Evolutionary conservation across 2,797 vertebrate genomes (phyloP).

Genomic region (Rhyacichthys aspro): DNA sequence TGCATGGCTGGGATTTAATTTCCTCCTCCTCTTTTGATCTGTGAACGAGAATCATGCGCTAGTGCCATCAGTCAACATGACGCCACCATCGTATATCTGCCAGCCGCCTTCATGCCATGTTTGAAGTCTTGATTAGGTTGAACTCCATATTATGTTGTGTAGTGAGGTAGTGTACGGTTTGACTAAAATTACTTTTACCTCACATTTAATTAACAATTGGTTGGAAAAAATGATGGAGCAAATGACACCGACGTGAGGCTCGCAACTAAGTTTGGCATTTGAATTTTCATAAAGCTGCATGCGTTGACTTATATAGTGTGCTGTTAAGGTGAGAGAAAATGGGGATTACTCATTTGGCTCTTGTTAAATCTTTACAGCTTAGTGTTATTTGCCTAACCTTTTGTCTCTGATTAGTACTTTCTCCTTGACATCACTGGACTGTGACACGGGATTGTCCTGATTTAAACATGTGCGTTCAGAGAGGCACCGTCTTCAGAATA

Average conservation of each 20-base stretch:
- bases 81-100: conserved; percentile 1
- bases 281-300: conserved; percentile 15
- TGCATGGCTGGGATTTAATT: conserved; percentile 17
- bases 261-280: conserved; percentile 5
- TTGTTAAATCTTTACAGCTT: conserved; percentile 49
- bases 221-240: conserved; percentile 10
- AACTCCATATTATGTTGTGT: conserved; percentile 24
- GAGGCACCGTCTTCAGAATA: conserved; percentile 7
- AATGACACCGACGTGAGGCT: conserved; percentile 2
- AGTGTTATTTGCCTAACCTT: conserved; percentile 39
- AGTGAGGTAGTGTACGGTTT: conserved; percentile 34
- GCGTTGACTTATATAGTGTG: neutral
- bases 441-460: conserved; percentile 18
- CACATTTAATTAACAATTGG: conserved; percentile 15
- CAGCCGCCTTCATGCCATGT: conserved; percentile 9
- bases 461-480: conserved; percentile 22
- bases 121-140: conserved; percentile 21
- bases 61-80: conserved; percentile 13
- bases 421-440: conserved; percentile 12
- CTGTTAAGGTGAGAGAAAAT: conserved; percentile 8
- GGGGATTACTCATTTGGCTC: conserved; percentile 21
- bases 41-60: conserved; percentile 18
- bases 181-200: conserved; percentile 7
- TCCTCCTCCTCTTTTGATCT: conserved; percentile 17
- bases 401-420: conserved; percentile 46